These are phyloP conservation scores for Andricus grossulariae DNA, from an alignment of 1,140 invertebrate genomes.

Conservation along the genomic window DNA sequence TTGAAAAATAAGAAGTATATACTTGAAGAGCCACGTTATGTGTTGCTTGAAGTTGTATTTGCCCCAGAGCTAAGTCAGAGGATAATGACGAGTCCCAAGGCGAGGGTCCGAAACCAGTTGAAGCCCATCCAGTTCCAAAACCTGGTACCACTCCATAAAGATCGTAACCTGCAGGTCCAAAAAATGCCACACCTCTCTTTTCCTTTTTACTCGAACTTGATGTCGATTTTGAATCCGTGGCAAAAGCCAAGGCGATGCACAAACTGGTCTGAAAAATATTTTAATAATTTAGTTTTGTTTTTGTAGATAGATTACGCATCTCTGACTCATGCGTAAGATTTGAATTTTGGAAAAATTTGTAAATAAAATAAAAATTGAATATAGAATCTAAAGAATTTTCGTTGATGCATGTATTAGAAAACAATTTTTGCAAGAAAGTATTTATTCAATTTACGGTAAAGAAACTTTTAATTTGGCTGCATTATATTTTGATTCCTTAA, in stretches of 20 bases:
- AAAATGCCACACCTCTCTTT: slow-evolving; percentile 65
- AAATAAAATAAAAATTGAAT: too few species aligned
- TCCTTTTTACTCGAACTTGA: slow-evolving; percentile 55
- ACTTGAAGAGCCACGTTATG: slow-evolving; percentile 72
- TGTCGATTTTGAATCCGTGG: slow-evolving; percentile 42
- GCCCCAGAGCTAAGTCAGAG: slow-evolving; percentile 65
- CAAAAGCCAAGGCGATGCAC: slow-evolving; percentile 44
- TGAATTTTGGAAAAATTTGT: too few species aligned
- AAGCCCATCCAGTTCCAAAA: slow-evolving; percentile 59
- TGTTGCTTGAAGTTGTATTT: slow-evolving; percentile 68
- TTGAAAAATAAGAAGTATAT: slow-evolving; percentile 21
- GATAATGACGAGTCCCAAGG: slow-evolving; percentile 56
- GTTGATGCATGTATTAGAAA: too few species aligned
- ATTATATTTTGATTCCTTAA: too few species aligned
- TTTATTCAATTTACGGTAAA: too few species aligned
- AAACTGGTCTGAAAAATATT: slow-evolving; percentile 52
- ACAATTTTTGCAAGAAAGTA: too few species aligned
- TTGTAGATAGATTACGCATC: too few species aligned
- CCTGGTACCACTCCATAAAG: slow-evolving; percentile 58
- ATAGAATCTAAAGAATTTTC: too few species aligned
- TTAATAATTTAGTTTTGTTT: not conserved
- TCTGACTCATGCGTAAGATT: too few species aligned
- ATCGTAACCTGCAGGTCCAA: slow-evolving; percentile 61
- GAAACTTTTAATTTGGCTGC: too few species aligned
- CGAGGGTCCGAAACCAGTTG: slow-evolving; percentile 46